phyloP scores from a whole-genome alignment of 2,888 invertebrate species.

The Patella pellucida region DNA sequence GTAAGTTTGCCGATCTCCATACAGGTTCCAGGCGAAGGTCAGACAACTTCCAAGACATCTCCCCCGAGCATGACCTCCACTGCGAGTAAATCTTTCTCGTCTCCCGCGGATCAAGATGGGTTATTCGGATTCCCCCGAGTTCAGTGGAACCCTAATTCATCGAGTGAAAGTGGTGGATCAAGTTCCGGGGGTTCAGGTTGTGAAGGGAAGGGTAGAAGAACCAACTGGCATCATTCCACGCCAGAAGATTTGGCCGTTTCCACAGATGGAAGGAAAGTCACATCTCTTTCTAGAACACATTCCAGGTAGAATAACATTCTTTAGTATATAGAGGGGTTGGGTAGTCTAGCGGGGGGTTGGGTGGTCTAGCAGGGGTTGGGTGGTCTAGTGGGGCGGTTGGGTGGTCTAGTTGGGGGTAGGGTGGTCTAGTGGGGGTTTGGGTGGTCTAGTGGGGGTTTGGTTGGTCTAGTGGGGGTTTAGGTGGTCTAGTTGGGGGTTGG shows the following conservation, averaged over 20 bases:
- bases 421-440: too few species aligned
- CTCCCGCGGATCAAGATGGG: constrained; percentile 39
- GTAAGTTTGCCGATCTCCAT: constrained; percentile 26
- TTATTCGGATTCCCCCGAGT: constrained; percentile 54
- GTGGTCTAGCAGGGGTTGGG: too few species aligned
- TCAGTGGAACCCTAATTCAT: constrained; percentile 44
- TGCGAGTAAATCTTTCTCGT: constrained; percentile 14
- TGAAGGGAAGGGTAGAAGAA: constrained; percentile 4
- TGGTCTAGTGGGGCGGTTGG: too few species aligned
- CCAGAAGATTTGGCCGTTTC: constrained; percentile 32
- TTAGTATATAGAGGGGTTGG: too few species aligned
- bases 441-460: too few species aligned
- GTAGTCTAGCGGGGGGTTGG: too few species aligned
- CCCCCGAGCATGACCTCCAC: not conserved
- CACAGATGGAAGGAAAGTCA: constrained; percentile 59
- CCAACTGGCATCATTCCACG: constrained; percentile 26
- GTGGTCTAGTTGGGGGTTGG: too few species aligned
- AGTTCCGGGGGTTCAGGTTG: not conserved
- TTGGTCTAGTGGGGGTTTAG: too few species aligned
- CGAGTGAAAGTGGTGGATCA: constrained; percentile 2
- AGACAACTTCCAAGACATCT: constrained; percentile 6
- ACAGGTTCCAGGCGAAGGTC: constrained; percentile 22
- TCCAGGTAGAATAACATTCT: constrained; percentile 56
- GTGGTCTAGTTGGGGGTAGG: too few species aligned
- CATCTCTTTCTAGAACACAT: constrained; percentile 66